Evolutionary conservation across 35 echinoderm and acorn worm species (phyloP).

Genomic region (Patiria miniata): DNA sequence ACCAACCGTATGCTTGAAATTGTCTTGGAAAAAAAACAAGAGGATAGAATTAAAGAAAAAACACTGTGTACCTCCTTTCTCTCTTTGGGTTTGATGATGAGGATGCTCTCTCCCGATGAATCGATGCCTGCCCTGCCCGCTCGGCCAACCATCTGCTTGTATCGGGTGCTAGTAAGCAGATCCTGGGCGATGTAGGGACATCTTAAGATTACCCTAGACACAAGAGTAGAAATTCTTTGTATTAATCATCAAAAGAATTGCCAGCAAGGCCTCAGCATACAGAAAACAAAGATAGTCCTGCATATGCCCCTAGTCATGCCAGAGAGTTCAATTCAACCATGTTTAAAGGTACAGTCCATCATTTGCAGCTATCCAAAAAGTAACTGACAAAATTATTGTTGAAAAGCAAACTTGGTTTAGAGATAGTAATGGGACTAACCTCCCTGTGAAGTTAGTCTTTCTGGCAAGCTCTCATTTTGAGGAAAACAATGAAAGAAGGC

Average conservation of each 20-base stretch:
- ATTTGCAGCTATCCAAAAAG: too few relatives aligned
- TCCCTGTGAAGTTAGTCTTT: too few relatives aligned
- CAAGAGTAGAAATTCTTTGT: background rate
- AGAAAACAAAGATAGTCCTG: background rate
- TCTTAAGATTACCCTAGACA: conserved; percentile 74
- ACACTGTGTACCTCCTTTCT: conserved; percentile 63
- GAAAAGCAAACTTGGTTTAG: too few relatives aligned
- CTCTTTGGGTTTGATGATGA: conserved; percentile 80
- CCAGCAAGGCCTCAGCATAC: background rate
- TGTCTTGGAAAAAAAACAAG: too few relatives aligned
- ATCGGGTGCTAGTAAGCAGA: conserved; percentile 65
- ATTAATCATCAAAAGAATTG: background rate
- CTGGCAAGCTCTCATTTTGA: too few relatives aligned
- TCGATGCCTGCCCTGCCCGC: conserved; percentile 87
- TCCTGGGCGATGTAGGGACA: conserved; percentile 89
- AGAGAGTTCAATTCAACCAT: background rate
- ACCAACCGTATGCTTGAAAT: too few relatives aligned
- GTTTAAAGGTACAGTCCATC: too few relatives aligned
- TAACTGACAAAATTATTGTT: too few relatives aligned
- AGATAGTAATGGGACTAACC: too few relatives aligned
- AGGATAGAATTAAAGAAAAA: too few relatives aligned
- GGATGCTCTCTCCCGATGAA: conserved; percentile 86
- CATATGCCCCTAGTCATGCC: background rate
- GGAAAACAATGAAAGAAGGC: too few relatives aligned
- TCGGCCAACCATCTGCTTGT: conserved; percentile 94